A percentile compares a stretch with the other conserved stretches of the same genome.
Conservation (phyloP, 1,140 invertebrate genomes). For the Ips typographus region DNA sequence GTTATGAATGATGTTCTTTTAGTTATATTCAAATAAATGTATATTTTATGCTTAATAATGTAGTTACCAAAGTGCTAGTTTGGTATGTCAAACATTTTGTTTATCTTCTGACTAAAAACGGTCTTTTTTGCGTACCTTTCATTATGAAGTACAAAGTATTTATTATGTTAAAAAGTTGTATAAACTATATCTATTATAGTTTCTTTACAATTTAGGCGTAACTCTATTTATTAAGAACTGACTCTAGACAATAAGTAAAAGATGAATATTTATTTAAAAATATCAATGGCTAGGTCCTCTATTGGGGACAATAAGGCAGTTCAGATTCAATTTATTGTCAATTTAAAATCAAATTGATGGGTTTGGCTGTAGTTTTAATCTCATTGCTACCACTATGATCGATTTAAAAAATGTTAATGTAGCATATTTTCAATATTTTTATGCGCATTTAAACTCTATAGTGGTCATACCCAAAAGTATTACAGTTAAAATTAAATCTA, state of each 20-base stretch:
- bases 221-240: slow-evolving; percentile 18
- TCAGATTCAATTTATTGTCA: slow-evolving; percentile 1
- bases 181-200: no score
- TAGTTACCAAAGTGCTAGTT: no score
- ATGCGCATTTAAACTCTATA: no score
- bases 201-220: no score
- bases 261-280: not conserved
- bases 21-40: not conserved
- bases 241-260: slow-evolving; percentile 17
- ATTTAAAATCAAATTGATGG: not conserved
- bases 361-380: no score
- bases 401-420: no score
- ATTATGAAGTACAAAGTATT: not conserved
- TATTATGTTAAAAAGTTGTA: not conserved
- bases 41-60: not conserved
- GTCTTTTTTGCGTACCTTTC: not conserved
- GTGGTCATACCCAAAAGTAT: no score
- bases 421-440: no score
- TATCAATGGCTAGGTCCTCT: not conserved
- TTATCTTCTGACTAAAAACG: no score
- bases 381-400: no score
- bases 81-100: no score
- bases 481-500: no score
- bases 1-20: not conserved
- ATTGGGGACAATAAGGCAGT: not conserved